Base-by-base conservation (phyloP, 2,113 vertebrate genomes). In the Indri indri region DNA sequence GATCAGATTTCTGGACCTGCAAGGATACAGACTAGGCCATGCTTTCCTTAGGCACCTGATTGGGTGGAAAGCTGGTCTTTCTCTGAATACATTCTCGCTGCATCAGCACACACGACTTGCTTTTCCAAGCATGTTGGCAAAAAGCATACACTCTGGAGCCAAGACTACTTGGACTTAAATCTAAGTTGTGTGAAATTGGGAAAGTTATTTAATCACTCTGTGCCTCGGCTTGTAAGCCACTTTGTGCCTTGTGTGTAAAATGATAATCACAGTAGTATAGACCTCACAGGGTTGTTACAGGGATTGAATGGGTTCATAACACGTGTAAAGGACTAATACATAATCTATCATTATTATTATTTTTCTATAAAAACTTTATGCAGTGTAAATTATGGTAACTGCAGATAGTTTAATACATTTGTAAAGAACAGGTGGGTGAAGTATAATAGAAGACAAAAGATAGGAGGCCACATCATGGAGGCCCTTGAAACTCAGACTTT, bases 111-210 rank as follows among this genome's bases (percentile, higher is more conserved):
- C 25, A 37, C 65, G 57, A 50, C 80, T 47, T 82, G 59, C 76
- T 90, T 90, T 90, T 70, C 77, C 42, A 81, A 77, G 74, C 52
- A 27, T 79, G n/a, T 32, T 77, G 61, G 59, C 71, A 76, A 86
- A 73, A 16, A 86, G 14, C 1, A 66, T 16, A 34, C 2, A 68
- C 25, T 63, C 59, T 83, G n/a, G 32, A 73, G 63, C 27, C 66
- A 94, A 88, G 47, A 94, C 3, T 27, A 34, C 47, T 73, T 86
- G 61, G 79, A 86, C 85, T 70, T 89, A 82, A 81, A 91, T 47
- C 34, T 47, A 85, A 95, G 20, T 74, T 65, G n/a, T 88, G 27
- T 80, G 32, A 90, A 95, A 76, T 12, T 68, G 45, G 42, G 32
- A 6, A 34, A 63, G 37, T 81, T 65, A 22, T 50, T 68, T 93